Evolutionary conservation across 2,888 invertebrate species (phyloP).

Genomic region (Drosophila glabriapex): DNA sequence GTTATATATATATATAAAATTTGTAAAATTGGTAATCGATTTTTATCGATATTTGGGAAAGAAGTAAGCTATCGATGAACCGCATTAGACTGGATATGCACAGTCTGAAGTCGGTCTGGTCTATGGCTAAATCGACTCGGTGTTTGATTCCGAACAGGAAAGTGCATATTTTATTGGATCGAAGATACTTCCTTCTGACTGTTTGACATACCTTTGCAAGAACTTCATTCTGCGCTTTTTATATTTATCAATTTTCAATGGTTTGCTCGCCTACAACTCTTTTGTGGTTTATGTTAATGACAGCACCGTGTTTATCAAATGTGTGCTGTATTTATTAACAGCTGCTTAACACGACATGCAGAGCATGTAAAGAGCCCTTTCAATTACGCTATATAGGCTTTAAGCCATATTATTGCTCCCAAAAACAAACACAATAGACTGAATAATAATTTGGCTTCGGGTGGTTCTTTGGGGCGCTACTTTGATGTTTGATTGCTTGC

Average conservation of each 20-base stretch:
- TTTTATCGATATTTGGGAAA: background rate
- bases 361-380: background rate
- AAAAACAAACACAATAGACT: slow-evolving; percentile 4
- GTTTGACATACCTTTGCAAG: background rate
- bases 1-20: background rate
- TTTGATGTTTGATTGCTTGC: slow-evolving; percentile 46
- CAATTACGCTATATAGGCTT: background rate
- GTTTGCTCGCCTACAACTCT: no score
- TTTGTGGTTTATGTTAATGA: background rate
- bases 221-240: background rate
- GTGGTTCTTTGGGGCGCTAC: slow-evolving; percentile 7
- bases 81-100: background rate
- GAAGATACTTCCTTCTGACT: background rate
- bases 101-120: background rate
- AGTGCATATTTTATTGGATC: background rate
- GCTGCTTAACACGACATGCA: slow-evolving; percentile 8
- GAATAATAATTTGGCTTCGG: slow-evolving; percentile 25
- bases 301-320: background rate
- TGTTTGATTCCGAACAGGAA: background rate
- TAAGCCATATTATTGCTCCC: slow-evolving; percentile 3
- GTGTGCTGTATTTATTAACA: slow-evolving; percentile 5
- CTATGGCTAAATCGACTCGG: background rate
- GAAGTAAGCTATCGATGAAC: background rate
- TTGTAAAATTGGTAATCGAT: background rate
- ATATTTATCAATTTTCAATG: background rate